phyloP scores from a whole-genome alignment of 2,888 invertebrate species.

The Patella ulyssiponensis region DNA sequence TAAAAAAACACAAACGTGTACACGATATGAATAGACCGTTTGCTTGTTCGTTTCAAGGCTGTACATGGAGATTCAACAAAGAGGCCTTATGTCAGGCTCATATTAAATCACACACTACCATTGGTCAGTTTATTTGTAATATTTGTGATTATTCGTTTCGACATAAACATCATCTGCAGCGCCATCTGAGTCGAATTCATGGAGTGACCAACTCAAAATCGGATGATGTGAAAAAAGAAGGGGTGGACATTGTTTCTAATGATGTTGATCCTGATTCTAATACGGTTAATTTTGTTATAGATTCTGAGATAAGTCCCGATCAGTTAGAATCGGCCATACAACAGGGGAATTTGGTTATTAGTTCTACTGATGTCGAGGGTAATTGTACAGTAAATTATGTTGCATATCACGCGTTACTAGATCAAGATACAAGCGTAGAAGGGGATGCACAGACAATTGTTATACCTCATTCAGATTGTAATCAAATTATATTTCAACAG shows the following conservation, averaged over 20 bases:
- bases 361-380: slow-evolving; percentile 50
- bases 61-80: slow-evolving; percentile 67
- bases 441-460: slow-evolving; percentile 10
- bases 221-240: slow-evolving; percentile 17
- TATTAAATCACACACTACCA: slow-evolving; percentile 57
- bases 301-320: slow-evolving; percentile 37
- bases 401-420: slow-evolving; percentile 48
- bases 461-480: slow-evolving; percentile 7
- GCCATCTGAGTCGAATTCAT: slow-evolving; percentile 63
- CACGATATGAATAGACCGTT: slow-evolving; percentile 64
- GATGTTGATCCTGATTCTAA: slow-evolving; percentile 24
- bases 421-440: slow-evolving; percentile 26
- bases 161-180: slow-evolving; percentile 67
- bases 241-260: not conserved
- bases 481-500: slow-evolving; percentile 5
- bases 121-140: slow-evolving; percentile 61
- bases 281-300: slow-evolving; percentile 47
- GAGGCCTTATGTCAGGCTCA: slow-evolving; percentile 66
- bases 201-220: slow-evolving; percentile 37
- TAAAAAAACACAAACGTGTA: slow-evolving; percentile 67
- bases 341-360: slow-evolving; percentile 52
- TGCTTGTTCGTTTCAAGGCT: slow-evolving; percentile 63
- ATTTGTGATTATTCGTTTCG: slow-evolving; percentile 65
- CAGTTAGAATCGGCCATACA: slow-evolving; percentile 49
- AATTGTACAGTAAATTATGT: slow-evolving; percentile 51